Conservation (phyloP, 1,140 invertebrate genomes). For the Zaprionus inermis region DNA sequence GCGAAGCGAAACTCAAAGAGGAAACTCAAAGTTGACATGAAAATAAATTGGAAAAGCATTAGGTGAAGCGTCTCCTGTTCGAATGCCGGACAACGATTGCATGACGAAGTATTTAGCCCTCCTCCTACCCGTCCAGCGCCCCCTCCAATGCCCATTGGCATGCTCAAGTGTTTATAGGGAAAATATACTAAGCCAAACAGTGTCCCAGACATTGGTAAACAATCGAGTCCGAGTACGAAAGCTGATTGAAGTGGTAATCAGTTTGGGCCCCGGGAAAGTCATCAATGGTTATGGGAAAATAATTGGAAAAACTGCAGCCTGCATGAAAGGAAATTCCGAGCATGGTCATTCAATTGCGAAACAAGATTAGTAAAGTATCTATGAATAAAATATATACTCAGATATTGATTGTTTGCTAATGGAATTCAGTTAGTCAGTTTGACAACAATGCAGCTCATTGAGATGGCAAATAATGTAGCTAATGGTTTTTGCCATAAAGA, state of each 20-base stretch:
- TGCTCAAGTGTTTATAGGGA: conserved; percentile 66
- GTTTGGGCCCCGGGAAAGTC: conserved; percentile 7
- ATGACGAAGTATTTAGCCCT: conserved; percentile 40
- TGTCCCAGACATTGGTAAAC: conserved; percentile 65
- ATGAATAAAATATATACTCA: background rate
- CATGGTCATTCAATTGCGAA: background rate
- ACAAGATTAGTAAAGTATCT: background rate
- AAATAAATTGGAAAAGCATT: conserved; percentile 74
- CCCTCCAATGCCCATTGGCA: conserved; percentile 37
- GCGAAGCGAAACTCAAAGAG: conserved; percentile 50
- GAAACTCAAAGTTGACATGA: conserved; percentile 54
- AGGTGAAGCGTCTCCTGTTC: conserved; percentile 51
- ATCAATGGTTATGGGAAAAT: conserved; percentile 8
- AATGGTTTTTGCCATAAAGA: background rate
- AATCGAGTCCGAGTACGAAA: conserved; percentile 22
- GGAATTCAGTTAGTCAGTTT: background rate
- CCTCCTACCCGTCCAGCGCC: background rate
- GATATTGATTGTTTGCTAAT: background rate
- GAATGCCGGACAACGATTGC: conserved; percentile 52
- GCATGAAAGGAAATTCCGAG: background rate
- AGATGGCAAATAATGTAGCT: background rate
- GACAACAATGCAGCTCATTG: background rate
- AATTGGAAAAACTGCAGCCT: conserved; percentile 17
- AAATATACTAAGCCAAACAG: conserved; percentile 67
- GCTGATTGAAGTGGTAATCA: conserved; percentile 11